Evolutionary conservation across 2,888 invertebrate species (phyloP).

Genomic region (Steinernema hermaphroditum): DNA sequence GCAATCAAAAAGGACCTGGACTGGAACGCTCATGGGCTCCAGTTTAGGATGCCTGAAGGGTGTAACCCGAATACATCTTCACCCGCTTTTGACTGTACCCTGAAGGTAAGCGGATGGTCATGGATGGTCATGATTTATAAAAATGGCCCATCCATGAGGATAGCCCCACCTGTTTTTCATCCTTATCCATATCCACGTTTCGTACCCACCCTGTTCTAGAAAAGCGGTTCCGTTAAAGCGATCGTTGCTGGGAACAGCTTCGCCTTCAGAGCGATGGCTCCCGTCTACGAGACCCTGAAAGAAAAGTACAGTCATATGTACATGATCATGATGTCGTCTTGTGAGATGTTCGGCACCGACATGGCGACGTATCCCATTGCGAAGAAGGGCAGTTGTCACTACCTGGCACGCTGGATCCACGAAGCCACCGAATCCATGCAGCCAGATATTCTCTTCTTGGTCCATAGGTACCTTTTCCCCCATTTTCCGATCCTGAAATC

Average conservation of each 20-base stretch:
- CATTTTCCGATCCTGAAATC: background rate
- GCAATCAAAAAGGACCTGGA: background rate
- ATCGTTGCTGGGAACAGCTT: slow-evolving; percentile 2
- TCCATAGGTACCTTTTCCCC: background rate
- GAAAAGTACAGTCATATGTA: background rate
- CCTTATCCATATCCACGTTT: background rate
- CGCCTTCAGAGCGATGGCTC: background rate
- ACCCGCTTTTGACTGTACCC: too few species aligned
- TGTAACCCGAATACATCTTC: too few species aligned
- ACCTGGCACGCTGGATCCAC: background rate
- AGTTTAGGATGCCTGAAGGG: too few species aligned
- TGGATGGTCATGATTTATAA: too few species aligned
- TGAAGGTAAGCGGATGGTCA: too few species aligned
- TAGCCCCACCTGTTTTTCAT: background rate
- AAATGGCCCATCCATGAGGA: too few species aligned
- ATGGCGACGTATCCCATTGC: background rate
- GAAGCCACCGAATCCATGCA: background rate
- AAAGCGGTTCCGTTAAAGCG: background rate
- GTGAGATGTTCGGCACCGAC: background rate
- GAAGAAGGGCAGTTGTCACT: background rate
- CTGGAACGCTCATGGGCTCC: background rate
- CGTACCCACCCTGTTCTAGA: background rate
- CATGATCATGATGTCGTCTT: background rate
- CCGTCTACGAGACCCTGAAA: background rate
- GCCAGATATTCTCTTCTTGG: background rate